A percentile compares a stretch with the other conserved stretches of the same genome.
These are phyloP conservation scores for Zaprionus camerounensis DNA, from an alignment of 1,140 invertebrate species.

Conservation along the genomic window DNA sequence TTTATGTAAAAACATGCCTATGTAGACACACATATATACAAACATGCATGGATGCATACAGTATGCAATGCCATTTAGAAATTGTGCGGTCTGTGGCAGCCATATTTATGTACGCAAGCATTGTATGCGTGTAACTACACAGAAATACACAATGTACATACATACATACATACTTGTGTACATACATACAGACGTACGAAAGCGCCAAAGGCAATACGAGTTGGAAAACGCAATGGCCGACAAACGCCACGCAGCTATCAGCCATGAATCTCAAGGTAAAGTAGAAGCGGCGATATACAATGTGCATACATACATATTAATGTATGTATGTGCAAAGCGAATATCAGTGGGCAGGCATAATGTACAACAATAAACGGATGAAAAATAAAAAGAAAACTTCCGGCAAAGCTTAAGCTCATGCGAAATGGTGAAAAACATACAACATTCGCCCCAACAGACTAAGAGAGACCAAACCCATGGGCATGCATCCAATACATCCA, in stretches of 20 bases:
- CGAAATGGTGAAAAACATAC: conserved; percentile 58
- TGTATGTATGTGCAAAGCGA: conserved; percentile 16
- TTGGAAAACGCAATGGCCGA: conserved; percentile 79
- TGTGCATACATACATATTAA: not conserved
- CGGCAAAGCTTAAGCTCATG: conserved; percentile 69
- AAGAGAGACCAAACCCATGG: not conserved
- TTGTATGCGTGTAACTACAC: conserved; percentile 5
- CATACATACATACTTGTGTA: conserved; percentile 12
- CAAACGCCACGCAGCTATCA: conserved; percentile 74
- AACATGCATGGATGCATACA: conserved; percentile 6
- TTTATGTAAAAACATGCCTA: conserved; percentile 32
- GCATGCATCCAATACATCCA: conserved; percentile 4
- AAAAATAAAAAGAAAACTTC: conserved; percentile 76
- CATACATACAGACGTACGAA: conserved; percentile 6
- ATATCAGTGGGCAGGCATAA: conserved; percentile 49
- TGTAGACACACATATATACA: conserved; percentile 6
- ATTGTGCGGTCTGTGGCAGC: conserved; percentile 31
- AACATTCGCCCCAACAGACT: not conserved
- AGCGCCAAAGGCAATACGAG: conserved; percentile 64
- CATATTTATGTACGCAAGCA: conserved; percentile 36
- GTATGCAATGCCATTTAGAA: conserved; percentile 27
- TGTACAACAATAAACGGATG: conserved; percentile 65
- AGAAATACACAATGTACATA: conserved; percentile 15
- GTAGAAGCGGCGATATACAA: conserved; percentile 60
- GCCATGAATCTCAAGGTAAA: conserved; percentile 59